Evolutionary conservation across 2,888 invertebrate species (phyloP).

Genomic region (Andricus quercusramuli): DNA sequence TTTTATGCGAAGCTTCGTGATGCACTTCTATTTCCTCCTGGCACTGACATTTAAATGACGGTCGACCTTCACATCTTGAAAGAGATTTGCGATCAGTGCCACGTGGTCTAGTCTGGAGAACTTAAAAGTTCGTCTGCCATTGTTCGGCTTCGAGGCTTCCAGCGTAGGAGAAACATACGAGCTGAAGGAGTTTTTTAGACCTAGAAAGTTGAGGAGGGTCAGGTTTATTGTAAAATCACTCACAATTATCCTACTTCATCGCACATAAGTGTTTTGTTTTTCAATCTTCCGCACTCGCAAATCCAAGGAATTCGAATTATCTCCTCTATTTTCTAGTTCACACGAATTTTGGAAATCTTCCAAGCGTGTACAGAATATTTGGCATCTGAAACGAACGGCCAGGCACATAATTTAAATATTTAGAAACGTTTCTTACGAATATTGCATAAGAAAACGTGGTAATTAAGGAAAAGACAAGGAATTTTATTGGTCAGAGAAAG

Average conservation of each 20-base stretch:
- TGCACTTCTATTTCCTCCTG: slow-evolving; percentile 7
- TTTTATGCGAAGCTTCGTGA: background rate
- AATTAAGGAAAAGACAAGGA: background rate
- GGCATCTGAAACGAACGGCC: slow-evolving; percentile 3
- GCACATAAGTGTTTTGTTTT: background rate
- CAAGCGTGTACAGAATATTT: slow-evolving; percentile 49
- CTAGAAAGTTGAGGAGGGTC: slow-evolving; percentile 44
- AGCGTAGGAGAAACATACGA: background rate
- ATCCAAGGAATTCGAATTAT: slow-evolving; percentile 38
- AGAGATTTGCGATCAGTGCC: slow-evolving; percentile 37
- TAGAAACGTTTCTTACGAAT: background rate
- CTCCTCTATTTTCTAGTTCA: slow-evolving; percentile 17
- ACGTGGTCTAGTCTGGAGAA: slow-evolving; percentile 15
- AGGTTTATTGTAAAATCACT: slow-evolving; percentile 43
- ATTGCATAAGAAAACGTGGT: background rate
- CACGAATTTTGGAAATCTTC: slow-evolving; percentile 49
- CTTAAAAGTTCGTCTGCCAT: slow-evolving; percentile 1
- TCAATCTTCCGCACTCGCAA: background rate
- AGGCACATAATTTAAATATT: background rate
- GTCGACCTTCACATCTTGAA: slow-evolving; percentile 27
- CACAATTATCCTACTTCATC: slow-evolving; percentile 25
- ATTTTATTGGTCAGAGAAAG: too few species aligned
- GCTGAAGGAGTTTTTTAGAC: slow-evolving; percentile 9
- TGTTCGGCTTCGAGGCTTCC: slow-evolving; percentile 13
- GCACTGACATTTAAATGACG: slow-evolving; percentile 32